These are phyloP conservation scores for Otolemur crassicaudatus DNA, from an alignment of 2,797 vertebrate species.

Conservation along the genomic window DNA sequence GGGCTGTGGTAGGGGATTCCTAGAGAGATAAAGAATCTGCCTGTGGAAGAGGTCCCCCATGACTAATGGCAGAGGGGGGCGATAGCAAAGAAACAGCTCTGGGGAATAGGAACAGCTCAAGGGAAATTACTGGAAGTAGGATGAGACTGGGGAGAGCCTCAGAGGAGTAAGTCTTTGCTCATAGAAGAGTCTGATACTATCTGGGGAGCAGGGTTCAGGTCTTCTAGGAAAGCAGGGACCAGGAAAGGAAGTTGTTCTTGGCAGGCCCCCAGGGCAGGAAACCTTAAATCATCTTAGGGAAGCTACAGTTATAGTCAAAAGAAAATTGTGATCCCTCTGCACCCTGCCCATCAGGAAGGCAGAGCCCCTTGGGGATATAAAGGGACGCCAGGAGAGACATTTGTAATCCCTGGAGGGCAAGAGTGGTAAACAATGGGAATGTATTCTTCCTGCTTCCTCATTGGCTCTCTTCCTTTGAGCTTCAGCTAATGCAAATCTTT, in stretches of 20 bases:
- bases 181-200: not conserved
- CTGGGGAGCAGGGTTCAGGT: not conserved
- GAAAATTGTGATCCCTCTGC: not conserved
- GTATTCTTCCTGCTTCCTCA: not conserved
- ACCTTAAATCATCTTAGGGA: not conserved
- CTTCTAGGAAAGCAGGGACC: not conserved
- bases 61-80: not conserved
- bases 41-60: not conserved
- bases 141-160: not conserved
- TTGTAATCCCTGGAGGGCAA: not conserved
- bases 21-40: not conserved
- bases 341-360: not conserved
- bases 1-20: not conserved
- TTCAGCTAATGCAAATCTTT: constrained; percentile 68
- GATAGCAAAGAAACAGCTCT: not conserved
- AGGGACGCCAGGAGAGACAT: not conserved
- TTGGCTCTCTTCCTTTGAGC: constrained; percentile 31
- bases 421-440: not conserved
- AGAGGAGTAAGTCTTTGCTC: not conserved
- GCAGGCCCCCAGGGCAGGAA: not conserved
- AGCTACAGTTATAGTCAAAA: not conserved
- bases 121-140: not conserved
- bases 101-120: not conserved
- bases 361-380: not conserved
- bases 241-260: not conserved